Percentiles rank a stretch among this genome's conserved stretches.
Conservation (phyloP, 2,797 vertebrate species). For the Rhinoraja longicauda region DNA sequence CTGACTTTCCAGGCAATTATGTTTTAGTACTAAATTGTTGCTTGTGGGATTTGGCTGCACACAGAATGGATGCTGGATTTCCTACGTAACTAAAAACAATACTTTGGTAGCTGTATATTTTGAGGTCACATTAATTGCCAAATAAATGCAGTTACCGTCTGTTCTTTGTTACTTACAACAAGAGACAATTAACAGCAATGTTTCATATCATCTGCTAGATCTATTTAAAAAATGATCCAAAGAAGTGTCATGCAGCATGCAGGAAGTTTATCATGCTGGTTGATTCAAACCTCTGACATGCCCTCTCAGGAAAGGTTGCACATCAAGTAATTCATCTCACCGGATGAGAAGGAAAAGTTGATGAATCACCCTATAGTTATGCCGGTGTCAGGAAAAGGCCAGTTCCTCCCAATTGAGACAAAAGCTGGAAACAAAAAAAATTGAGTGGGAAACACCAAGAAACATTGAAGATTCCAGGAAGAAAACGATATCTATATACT, state of each 20-base stretch:
- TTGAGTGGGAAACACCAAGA: not conserved
- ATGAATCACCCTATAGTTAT: not conserved
- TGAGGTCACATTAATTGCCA: not conserved
- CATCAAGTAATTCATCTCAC: not conserved
- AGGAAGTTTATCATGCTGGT: not conserved
- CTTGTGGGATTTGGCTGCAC: not conserved
- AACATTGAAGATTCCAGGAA: not conserved
- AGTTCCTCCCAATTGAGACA: not conserved
- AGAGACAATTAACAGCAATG: not conserved
- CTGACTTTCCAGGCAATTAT: too few species aligned
- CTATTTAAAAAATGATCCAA: not conserved
- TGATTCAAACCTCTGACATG: not conserved
- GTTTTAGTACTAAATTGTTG: too few species aligned
- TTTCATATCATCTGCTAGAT: not conserved
- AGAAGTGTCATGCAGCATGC: not conserved
- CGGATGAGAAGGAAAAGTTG: not conserved
- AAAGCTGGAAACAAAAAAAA: not conserved
- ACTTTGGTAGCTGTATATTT: not conserved
- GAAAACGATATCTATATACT: not conserved
- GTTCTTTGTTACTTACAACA: not conserved
- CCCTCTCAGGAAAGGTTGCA: not conserved
- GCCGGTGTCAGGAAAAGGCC: not conserved
- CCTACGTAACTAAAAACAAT: not conserved
- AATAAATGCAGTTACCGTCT: not conserved
- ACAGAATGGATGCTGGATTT: not conserved